These are phyloP conservation scores for Archilochus colubris DNA, from an alignment of 2,113 vertebrate genomes.

Conservation along the genomic window DNA sequence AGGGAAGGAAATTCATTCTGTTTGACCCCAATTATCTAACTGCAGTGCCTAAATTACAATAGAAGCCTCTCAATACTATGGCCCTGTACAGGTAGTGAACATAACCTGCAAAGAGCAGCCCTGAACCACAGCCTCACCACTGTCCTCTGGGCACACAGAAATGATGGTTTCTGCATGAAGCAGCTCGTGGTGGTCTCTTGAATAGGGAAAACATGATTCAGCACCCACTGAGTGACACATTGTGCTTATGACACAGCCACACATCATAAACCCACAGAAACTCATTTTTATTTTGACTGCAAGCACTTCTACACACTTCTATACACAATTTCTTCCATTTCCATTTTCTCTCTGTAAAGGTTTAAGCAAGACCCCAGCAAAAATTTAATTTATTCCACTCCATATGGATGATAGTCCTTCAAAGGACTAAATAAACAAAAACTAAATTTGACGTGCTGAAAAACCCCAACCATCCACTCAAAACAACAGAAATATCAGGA, in stretches of 20 bases:
- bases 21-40: neutral
- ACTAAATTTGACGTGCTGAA: neutral
- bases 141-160: neutral
- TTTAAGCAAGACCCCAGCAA: neutral
- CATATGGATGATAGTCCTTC: neutral
- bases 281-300: neutral
- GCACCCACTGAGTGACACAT: neutral
- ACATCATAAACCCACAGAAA: neutral
- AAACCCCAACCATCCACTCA: neutral
- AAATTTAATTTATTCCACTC: neutral
- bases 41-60: neutral
- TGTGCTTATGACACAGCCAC: neutral
- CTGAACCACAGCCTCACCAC: neutral
- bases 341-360: neutral
- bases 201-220: neutral
- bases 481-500: neutral
- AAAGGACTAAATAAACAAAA: neutral
- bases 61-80: neutral
- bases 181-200: neutral
- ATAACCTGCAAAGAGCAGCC: neutral
- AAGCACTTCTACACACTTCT: neutral
- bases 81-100: accelerated
- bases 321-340: neutral
- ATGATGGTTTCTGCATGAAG: neutral
- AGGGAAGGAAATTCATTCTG: neutral